These are phyloP conservation scores for Cephalopholis sonnerati DNA, from an alignment of 2,113 vertebrate species.

Conservation along the genomic window DNA sequence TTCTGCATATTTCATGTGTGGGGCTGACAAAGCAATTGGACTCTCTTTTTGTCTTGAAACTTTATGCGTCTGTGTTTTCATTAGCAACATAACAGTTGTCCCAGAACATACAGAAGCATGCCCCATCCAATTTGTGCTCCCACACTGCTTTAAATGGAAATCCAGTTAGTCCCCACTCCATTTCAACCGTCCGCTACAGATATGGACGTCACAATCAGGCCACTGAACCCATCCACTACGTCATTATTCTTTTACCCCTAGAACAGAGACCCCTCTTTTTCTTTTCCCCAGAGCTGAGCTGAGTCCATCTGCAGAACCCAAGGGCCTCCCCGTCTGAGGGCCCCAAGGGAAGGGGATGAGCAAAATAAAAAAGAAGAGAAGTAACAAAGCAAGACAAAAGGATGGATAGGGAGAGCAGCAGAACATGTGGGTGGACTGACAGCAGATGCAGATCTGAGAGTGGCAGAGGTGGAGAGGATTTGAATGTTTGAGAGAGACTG, in stretches of 20 bases:
- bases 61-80: not conserved
- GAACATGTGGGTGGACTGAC: constrained; percentile 36
- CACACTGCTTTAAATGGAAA: not conserved
- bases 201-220: constrained; percentile 24
- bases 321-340: not conserved
- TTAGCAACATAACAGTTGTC: not conserved
- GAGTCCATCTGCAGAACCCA: constrained; percentile 13
- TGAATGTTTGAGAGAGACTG: not conserved
- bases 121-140: not conserved
- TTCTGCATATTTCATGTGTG: not conserved
- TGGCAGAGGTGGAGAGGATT: constrained; percentile 13
- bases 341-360: not conserved
- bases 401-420: not conserved
- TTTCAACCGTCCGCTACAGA: not conserved
- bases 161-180: not conserved
- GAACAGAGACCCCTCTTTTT: not conserved
- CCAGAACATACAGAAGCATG: constrained; percentile 7
- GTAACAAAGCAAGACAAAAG: constrained; percentile 13
- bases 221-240: constrained; percentile 4
- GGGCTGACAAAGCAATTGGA: not conserved
- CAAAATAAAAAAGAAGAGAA: not conserved
- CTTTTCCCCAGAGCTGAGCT: constrained; percentile 7
- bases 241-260: constrained; percentile 28
- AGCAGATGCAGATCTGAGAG: constrained; percentile 22
- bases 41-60: not conserved